Base-by-base conservation (phyloP, 2,888 invertebrate genomes). In the Drosophila neonasuta region DNA sequence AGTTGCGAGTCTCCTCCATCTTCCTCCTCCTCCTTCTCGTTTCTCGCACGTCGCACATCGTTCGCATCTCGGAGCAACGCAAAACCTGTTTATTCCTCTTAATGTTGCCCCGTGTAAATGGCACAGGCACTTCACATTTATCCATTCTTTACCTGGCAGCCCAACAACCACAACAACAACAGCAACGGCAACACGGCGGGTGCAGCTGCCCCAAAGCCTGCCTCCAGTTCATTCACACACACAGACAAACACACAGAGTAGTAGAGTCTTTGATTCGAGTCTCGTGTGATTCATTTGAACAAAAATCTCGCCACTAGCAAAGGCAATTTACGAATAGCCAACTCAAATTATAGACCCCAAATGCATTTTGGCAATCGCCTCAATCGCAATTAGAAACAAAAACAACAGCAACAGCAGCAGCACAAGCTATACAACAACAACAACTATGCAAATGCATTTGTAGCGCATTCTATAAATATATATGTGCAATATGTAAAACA, bases 381-480 rank as follows among this genome's bases (percentile, higher is more conserved):
- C 36, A 52, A 24, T 75, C 42, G 76, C 72, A 74, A 67, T 74
- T 71, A 76, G 59, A 56, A 67, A 71, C 54, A 62, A 32, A n/a
- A 11, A 48, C 34, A 63, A 71, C 54, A 57, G 39, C 36, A 57
- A 32, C 36, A 64, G 51, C 15, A 34, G 15, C 24, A 32, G 13
- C 57, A 36, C 24, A 24, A 24, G 24, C 6, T 24, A 5, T 60
- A 71, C 50, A 62, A 49, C 36, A 57, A 32, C 24, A 32, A 17
- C 57, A 36, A 58, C 56, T 71, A 74, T 74, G 70, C 74, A 74
- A 74, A 74, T 74, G 42, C 55, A 50, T 45, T 48, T 66, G 68
- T 49, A 44, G 55, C 54, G 60, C 71, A 84, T 84, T 81, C 79
- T 79, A 79, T 84, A 79, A 79, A 79, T 79, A 79, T 67, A 60